These are phyloP conservation scores for Pseudorectes ferrugineus DNA, from an alignment of 2,113 vertebrate species.

Conservation along the genomic window DNA sequence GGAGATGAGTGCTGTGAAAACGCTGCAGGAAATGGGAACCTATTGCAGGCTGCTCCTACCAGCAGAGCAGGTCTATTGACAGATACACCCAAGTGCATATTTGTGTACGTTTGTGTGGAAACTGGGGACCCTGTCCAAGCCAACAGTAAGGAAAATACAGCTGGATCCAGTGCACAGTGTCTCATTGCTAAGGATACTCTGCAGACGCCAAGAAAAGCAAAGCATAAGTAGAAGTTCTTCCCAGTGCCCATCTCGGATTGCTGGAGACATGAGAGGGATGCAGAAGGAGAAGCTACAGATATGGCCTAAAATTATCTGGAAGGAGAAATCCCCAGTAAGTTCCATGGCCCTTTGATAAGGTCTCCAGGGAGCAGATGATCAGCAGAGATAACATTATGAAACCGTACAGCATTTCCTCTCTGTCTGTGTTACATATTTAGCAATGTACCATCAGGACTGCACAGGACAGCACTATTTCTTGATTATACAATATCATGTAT, in stretches of 20 bases:
- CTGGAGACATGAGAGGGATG: background rate
- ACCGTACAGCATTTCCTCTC: background rate
- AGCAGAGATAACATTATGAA: slow-evolving; percentile 2
- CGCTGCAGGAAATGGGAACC: background rate
- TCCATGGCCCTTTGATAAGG: background rate
- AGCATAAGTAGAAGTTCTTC: background rate
- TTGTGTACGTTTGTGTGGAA: background rate
- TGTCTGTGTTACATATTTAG: slow-evolving; percentile 10
- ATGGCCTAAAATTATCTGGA: background rate
- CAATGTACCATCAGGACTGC: background rate
- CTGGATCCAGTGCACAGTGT: background rate
- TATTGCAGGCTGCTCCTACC: background rate
- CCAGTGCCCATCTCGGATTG: background rate
- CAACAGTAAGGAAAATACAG: background rate
- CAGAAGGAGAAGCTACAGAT: background rate
- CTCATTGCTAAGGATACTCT: background rate
- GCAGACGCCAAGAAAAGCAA: slow-evolving; percentile 5
- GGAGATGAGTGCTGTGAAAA: background rate
- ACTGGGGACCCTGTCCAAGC: background rate
- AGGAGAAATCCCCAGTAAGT: background rate
- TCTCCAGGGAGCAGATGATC: background rate
- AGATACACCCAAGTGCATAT: background rate
- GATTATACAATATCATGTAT: background rate
- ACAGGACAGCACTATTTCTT: slow-evolving; percentile 19
- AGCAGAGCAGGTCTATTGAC: background rate